A percentile compares a stretch with the other conserved stretches of the same genome.
phyloP scores from a whole-genome alignment of 1,140 invertebrate species.

The Tribolium madens region DNA sequence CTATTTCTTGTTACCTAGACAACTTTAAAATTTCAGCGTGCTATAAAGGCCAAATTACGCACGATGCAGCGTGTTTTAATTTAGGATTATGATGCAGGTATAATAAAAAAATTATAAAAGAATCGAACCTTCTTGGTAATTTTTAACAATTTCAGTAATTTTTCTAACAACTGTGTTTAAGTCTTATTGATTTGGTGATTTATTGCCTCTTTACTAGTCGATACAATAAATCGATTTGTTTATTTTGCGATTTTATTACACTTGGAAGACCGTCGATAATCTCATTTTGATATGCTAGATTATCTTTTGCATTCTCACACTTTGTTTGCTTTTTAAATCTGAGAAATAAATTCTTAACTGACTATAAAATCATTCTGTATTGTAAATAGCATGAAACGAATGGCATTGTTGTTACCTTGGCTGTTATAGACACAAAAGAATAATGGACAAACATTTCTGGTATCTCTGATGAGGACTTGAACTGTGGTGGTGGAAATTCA shows the following conservation, averaged over 20 bases:
- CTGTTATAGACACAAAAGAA: background rate
- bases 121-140: no score
- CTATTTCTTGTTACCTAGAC: no score
- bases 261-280: background rate
- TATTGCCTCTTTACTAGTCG: background rate
- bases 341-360: background rate
- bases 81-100: no score
- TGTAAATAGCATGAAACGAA: background rate
- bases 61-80: no score
- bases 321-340: background rate
- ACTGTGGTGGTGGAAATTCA: background rate
- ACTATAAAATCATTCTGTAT: background rate
- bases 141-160: no score
- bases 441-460: background rate
- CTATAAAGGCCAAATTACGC: no score
- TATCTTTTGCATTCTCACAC: background rate
- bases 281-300: background rate
- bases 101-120: no score
- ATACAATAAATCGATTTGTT: background rate
- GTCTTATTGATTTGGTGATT: background rate
- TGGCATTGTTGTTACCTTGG: background rate
- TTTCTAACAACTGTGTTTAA: no score
- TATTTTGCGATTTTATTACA: background rate
- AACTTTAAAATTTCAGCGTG: no score
- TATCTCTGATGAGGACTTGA: background rate